A percentile compares a stretch with the other conserved stretches of the same genome.
Conservation (phyloP, 2,113 vertebrate genomes). For the mouse (Mus musculus) region DNA sequence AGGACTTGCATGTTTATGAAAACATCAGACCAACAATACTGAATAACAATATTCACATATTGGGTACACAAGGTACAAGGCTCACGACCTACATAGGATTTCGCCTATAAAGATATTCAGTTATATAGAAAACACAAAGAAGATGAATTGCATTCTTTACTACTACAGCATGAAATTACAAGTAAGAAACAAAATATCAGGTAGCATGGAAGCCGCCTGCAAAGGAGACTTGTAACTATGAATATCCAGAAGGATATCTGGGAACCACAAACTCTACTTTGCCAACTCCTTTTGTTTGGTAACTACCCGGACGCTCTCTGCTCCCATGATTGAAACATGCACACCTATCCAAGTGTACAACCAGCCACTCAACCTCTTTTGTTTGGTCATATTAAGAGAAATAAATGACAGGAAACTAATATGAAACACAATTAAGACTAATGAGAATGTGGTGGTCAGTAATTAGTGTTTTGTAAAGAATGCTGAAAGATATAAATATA, state of each 20-base stretch:
- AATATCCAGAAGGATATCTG: no score
- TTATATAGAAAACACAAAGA: background rate
- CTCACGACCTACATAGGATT: background rate
- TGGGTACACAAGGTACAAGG: background rate
- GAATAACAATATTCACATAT: background rate
- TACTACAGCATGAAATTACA: background rate
- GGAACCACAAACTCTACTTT: background rate
- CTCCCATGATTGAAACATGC: no score
- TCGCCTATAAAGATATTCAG: background rate
- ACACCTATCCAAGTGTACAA: background rate
- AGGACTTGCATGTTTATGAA: background rate
- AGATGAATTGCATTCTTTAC: background rate
- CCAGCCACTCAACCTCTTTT: background rate
- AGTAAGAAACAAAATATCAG: background rate
- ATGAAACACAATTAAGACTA: background rate
- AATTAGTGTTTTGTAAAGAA: background rate
- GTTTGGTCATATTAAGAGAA: background rate
- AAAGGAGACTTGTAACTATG: background rate
- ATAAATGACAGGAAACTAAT: background rate
- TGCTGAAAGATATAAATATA: background rate
- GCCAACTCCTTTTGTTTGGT: background rate
- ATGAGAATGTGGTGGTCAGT: background rate
- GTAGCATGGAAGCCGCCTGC: background rate
- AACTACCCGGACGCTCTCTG: background rate
- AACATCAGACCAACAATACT: background rate